Conservation (phyloP, 2,113 vertebrate species). For the Typhlomys cinereus region DNA sequence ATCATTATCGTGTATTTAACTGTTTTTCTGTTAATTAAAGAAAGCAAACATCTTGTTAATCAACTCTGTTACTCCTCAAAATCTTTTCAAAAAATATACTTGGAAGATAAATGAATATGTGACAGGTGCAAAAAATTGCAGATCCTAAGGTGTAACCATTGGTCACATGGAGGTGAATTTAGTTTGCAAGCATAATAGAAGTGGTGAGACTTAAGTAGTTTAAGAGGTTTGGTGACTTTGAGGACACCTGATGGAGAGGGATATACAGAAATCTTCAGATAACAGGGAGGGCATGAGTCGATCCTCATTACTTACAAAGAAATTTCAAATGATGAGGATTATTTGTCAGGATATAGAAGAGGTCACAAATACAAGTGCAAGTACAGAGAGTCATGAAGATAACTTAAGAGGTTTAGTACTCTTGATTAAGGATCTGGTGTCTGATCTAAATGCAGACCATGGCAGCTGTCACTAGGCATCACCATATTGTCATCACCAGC, state of each 20-base stretch:
- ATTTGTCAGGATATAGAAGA: neutral
- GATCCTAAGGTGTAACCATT: neutral
- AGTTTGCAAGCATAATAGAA: slow-evolving; percentile 12
- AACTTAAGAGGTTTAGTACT: neutral
- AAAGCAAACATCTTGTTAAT: neutral
- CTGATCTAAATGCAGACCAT: slow-evolving; percentile 62
- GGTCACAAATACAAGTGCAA: neutral
- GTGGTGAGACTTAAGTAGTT: neutral
- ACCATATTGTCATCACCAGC: neutral
- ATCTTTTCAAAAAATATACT: neutral
- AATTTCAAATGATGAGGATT: neutral
- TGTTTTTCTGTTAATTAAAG: slow-evolving; percentile 2
- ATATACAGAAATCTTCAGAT: neutral
- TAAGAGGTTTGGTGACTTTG: neutral
- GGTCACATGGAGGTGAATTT: neutral
- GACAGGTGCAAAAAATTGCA: neutral
- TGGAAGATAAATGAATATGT: neutral
- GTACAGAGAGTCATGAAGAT: slow-evolving; percentile 19
- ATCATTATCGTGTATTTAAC: neutral
- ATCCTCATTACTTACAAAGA: neutral
- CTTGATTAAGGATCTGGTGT: slow-evolving; percentile 16
- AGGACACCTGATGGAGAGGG: neutral
- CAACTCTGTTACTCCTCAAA: neutral
- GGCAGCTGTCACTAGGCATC: slow-evolving; percentile 16
- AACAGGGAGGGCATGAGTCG: neutral